Evolutionary conservation across 2,888 invertebrate genomes (phyloP).

Genomic region (Andrena flavipes): DNA sequence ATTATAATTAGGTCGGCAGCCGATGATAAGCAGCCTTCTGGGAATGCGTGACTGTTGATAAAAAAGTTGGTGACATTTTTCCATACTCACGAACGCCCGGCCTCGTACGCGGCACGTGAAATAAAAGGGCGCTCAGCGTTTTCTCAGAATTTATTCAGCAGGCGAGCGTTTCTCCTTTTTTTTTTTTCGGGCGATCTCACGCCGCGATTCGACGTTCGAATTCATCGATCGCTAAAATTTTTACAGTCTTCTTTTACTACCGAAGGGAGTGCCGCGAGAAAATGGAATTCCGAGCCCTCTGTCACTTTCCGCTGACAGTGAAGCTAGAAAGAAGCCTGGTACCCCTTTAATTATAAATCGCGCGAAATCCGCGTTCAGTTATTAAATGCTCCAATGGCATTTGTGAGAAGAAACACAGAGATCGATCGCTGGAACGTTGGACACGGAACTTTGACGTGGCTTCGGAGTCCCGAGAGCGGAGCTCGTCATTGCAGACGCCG

Average conservation of each 20-base stretch:
- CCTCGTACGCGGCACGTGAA: slow-evolving; percentile 25
- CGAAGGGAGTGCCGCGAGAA: no score
- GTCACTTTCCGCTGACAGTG: no score
- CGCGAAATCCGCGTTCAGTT: no score
- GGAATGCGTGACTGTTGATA: slow-evolving; percentile 72
- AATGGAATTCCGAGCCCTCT: no score
- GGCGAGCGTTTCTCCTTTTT: background rate
- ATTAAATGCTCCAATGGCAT: background rate
- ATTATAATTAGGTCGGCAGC: slow-evolving; percentile 73
- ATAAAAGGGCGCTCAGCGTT: slow-evolving; percentile 34
- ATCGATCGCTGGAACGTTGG: slow-evolving; percentile 18
- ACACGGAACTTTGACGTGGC: slow-evolving; percentile 16
- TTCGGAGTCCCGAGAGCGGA: slow-evolving; percentile 26
- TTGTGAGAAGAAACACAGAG: background rate
- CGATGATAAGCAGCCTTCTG: slow-evolving; percentile 69
- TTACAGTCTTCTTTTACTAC: background rate
- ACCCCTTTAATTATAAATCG: no score
- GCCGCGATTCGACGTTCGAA: slow-evolving; percentile 4
- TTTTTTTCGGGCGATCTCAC: slow-evolving; percentile 1
- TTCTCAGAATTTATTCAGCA: slow-evolving; percentile 26
- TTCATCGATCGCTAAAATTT: background rate
- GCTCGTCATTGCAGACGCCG: slow-evolving; percentile 12
- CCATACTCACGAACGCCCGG: slow-evolving; percentile 44
- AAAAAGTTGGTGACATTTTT: slow-evolving; percentile 67
- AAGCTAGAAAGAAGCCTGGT: no score